Percentiles rank a stretch among this genome's conserved stretches.
These are phyloP conservation scores for Anseranas semipalmata DNA, from an alignment of 2,113 vertebrate genomes.

Conservation along the genomic window DNA sequence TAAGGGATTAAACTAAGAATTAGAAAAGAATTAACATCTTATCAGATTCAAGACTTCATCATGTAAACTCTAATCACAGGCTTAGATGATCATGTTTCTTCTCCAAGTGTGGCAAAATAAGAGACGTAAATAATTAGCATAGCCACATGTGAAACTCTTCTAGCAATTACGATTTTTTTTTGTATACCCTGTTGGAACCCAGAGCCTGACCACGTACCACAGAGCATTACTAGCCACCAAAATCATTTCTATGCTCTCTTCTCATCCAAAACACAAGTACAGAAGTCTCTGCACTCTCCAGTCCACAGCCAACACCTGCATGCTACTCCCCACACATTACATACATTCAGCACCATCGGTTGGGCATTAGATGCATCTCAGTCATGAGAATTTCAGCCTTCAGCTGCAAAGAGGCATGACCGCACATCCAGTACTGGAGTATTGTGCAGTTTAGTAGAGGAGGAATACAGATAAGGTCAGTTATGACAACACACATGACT, in stretches of 20 bases:
- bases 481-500: not conserved
- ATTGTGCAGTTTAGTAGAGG: not conserved
- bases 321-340: fast-evolving
- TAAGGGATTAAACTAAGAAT: not conserved
- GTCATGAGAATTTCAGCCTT: not conserved
- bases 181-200: not conserved
- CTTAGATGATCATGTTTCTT: not conserved
- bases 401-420: not conserved
- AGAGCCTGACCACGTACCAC: fast-evolving
- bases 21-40: not conserved
- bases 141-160: not conserved
- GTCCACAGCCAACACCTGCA: not conserved
- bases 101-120: not conserved
- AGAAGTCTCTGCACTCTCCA: not conserved
- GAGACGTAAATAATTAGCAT: not conserved
- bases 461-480: not conserved
- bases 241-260: not conserved
- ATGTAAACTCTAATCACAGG: not conserved
- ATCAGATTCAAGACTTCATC: not conserved
- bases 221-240: not conserved
- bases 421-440: no score
- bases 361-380: not conserved
- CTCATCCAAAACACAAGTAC: not conserved
- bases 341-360: fast-evolving
- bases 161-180: not conserved